A percentile compares a stretch with the other conserved stretches of the same genome.
Evolutionary conservation across 2,797 vertebrate species (phyloP).

Genomic region (Phoxinus dragarum): DNA sequence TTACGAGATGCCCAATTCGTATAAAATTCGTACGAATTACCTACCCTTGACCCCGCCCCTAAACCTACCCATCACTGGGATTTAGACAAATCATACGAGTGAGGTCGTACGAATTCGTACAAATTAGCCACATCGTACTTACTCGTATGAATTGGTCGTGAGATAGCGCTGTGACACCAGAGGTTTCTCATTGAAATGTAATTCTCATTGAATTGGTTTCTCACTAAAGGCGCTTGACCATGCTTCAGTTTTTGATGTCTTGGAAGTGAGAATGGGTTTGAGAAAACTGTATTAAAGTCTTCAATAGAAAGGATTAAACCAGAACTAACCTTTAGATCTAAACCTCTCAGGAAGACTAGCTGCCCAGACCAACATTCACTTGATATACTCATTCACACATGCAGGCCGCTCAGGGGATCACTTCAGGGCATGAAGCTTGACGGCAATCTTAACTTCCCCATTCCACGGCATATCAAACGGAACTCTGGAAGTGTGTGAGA

Average conservation of each 20-base stretch:
- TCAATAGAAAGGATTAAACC: slow-evolving; percentile 35
- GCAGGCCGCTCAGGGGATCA: slow-evolving; percentile 26
- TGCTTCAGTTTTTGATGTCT: not conserved
- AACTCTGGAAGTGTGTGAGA: slow-evolving; percentile 42
- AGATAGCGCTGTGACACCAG: not conserved
- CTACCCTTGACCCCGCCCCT: too few relatives aligned
- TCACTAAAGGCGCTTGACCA: not conserved
- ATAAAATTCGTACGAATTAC: too few relatives aligned
- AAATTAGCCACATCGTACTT: too few relatives aligned
- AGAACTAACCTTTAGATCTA: slow-evolving; percentile 42
- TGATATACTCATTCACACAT: slow-evolving; percentile 20
- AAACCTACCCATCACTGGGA: too few relatives aligned
- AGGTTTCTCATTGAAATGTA: not conserved
- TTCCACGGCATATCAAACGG: slow-evolving; percentile 44
- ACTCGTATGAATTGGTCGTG: too few relatives aligned
- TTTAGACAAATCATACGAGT: too few relatives aligned
- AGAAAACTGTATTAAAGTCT: slow-evolving; percentile 6
- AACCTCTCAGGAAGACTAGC: slow-evolving; percentile 34
- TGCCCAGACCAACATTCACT: slow-evolving; percentile 12
- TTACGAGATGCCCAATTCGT: too few relatives aligned
- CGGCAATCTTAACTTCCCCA: slow-evolving; percentile 38
- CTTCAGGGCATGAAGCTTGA: slow-evolving; percentile 40
- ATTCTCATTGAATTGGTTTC: too few relatives aligned
- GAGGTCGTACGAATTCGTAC: too few relatives aligned
- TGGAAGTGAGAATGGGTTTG: not conserved